phyloP scores from a whole-genome alignment of 2,797 vertebrate species.

The Sebastes baramenuke region DNA sequence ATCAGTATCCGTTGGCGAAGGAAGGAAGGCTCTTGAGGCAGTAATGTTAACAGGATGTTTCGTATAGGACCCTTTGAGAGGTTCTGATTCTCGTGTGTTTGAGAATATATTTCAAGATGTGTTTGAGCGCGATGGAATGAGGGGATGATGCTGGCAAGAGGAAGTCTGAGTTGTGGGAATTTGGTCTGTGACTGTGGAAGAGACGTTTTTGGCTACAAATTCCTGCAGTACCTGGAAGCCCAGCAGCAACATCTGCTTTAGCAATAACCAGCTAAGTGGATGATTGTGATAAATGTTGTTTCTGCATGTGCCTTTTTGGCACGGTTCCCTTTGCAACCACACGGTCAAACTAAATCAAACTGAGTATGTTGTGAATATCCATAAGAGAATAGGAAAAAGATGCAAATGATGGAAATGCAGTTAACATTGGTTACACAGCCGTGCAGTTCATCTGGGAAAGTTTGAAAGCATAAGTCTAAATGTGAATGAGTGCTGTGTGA shows the following conservation, averaged over 20 bases:
- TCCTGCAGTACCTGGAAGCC: constrained; percentile 42
- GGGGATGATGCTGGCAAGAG: constrained; percentile 46
- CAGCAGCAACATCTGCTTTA: constrained; percentile 55
- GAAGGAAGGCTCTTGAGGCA: constrained; percentile 64
- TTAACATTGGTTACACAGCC: background rate
- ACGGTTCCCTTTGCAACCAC: constrained; percentile 18
- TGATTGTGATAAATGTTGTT: constrained; percentile 58
- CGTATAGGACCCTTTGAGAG: constrained; percentile 41
- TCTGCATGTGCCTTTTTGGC: constrained; percentile 27
- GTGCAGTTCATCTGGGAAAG: background rate
- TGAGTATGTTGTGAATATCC: background rate
- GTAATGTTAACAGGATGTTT: constrained; percentile 77
- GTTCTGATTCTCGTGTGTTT: constrained; percentile 59
- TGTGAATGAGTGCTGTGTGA: constrained; percentile 24
- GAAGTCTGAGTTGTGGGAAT: constrained; percentile 54
- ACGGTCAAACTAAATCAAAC: constrained; percentile 5
- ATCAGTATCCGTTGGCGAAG: constrained; percentile 47
- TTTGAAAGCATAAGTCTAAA: constrained; percentile 9
- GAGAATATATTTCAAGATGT: constrained; percentile 76
- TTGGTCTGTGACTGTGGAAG: constrained; percentile 14
- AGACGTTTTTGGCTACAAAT: constrained; percentile 46
- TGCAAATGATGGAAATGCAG: constrained; percentile 8
- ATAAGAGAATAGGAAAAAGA: constrained; percentile 16
- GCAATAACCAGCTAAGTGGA: constrained; percentile 51
- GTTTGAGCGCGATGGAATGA: constrained; percentile 36